Evolutionary conservation across 2,797 vertebrate genomes (phyloP), one percentile per base, ranked within the genome.

Genomic region (Lacerta agilis): DNA sequence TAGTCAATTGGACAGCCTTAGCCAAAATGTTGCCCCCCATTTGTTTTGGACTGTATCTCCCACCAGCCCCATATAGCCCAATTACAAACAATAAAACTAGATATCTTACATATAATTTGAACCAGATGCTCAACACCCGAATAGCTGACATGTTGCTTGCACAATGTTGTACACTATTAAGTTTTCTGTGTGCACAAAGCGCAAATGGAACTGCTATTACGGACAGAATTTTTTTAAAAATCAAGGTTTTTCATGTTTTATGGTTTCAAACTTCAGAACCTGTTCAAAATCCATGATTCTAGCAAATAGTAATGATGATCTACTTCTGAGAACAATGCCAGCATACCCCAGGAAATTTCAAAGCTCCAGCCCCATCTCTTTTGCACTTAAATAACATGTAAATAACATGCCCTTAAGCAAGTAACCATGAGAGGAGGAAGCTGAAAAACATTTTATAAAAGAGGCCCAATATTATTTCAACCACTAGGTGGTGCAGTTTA

Each of bases 401-500:
- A 67, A 85, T 66, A 66, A 13, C n/a, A 79, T 61, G 45, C 27
- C 27, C 15, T n/a, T 67, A 58, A 55, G 5, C 25, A 8, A 49
- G 9, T 43, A 27, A 55, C n/a, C 25, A 27, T 55, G 45, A 43
- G 17, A 29, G 5, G 11, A 41, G 1, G 13, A 25, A 29, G 36
- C 1, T 45, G 29, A 13, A 29, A n/a, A 11, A 18, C 5, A 41
- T 18, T 5, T 73, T 18, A 49, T 11, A 79, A 29, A 8, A 33
- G 10, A 45, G 7, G 15, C 8, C 36, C 18, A 55, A 18, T 79
- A 88, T 81, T n/a, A 36, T 49, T 49, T 49, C 55, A 81, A 83
- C 91, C 93, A 92, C 80, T 87, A 94, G 94, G 82, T 95, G 95
- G 91, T 91, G 91, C 89, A 94, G 86, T 95, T 94, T 92, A 85